phyloP scores from a whole-genome alignment of 2,888 invertebrate species.

The Meta bourneti region DNA sequence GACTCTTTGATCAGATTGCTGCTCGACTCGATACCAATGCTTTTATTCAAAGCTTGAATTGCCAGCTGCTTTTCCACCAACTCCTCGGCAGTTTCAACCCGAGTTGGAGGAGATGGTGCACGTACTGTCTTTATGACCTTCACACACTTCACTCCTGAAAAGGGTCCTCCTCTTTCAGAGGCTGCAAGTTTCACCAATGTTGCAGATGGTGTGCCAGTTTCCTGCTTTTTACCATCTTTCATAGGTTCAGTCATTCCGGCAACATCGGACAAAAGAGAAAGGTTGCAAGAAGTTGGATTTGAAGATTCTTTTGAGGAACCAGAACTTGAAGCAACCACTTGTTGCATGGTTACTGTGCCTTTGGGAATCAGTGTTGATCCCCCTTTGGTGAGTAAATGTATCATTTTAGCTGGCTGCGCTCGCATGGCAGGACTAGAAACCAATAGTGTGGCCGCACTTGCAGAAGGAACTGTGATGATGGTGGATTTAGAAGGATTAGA shows the following conservation, averaged over 20 bases:
- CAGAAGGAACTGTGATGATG: constrained; percentile 59
- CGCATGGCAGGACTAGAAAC: constrained; percentile 50
- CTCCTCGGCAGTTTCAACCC: constrained; percentile 68
- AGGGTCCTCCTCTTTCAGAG: background rate
- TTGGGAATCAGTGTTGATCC: constrained; percentile 2
- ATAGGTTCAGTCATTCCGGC: constrained; percentile 40
- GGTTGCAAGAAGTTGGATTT: constrained; percentile 36
- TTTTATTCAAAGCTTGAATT: constrained; percentile 62
- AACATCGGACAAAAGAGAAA: constrained; percentile 62
- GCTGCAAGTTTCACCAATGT: constrained; percentile 54
- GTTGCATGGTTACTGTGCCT: background rate
- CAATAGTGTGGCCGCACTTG: constrained; percentile 47
- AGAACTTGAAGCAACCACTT: background rate
- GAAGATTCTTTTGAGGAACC: constrained; percentile 15
- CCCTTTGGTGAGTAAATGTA: constrained; percentile 48
- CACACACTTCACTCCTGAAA: constrained; percentile 24
- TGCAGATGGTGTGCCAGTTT: background rate
- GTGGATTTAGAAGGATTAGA: constrained; percentile 59
- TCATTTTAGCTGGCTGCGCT: constrained; percentile 56
- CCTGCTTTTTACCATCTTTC: constrained; percentile 12
- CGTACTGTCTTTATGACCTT: constrained; percentile 52
- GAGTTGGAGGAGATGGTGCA: constrained; percentile 15
- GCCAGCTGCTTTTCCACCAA: constrained; percentile 70
- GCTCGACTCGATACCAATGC: constrained; percentile 40
- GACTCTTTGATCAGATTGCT: constrained; percentile 41